These are phyloP conservation scores for Crotophaga sulcirostris DNA, from an alignment of 2,113 vertebrate genomes.

Conservation along the genomic window DNA sequence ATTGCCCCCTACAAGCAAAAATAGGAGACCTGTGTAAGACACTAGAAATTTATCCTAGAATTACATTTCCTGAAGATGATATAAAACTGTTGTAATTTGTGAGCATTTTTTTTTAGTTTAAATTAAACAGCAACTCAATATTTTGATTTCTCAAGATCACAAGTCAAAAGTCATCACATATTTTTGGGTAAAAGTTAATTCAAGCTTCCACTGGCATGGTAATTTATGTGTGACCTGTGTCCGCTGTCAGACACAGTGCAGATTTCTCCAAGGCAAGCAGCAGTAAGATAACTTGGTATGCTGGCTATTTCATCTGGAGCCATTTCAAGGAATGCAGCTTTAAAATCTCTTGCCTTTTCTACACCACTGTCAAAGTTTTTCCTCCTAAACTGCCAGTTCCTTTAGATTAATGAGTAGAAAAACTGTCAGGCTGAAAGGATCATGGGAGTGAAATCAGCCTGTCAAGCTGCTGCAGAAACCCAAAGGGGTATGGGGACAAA, in stretches of 20 bases:
- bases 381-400: neutral
- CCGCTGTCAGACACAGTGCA: neutral
- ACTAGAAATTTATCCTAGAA: neutral
- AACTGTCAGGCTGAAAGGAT: neutral
- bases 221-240: neutral
- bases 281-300: neutral
- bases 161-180: neutral
- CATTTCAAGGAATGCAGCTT: neutral
- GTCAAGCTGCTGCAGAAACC: neutral
- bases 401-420: neutral
- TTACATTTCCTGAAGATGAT: neutral
- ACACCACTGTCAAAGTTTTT: neutral
- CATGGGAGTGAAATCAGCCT: neutral
- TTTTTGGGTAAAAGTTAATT: neutral
- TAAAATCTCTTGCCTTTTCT: neutral
- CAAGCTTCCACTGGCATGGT: neutral
- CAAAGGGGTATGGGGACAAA: neutral
- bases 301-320: neutral
- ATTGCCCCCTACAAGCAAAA: neutral
- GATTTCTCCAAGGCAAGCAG: neutral
- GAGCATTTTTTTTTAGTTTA: neutral
- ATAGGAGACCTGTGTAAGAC: neutral
- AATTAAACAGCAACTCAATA: neutral
- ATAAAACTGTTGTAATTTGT: neutral
- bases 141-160: neutral